Evolutionary conservation across 2,113 vertebrate species (phyloP).

Genomic region (Aspidoscelis tigris): DNA sequence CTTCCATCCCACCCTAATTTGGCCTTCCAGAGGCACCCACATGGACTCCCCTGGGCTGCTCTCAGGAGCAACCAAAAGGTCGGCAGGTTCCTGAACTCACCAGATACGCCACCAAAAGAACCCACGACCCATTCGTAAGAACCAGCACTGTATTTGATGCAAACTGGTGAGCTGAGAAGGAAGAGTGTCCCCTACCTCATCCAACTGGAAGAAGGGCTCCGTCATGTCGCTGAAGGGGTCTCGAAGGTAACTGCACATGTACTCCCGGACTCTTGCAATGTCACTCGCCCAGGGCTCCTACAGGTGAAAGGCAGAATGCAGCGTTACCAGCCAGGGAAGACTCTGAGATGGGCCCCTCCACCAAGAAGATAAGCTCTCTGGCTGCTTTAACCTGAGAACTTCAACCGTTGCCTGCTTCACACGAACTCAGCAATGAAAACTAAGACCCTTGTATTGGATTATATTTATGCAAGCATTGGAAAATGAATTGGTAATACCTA

Average conservation of each 20-base stretch:
- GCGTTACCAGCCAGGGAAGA: not conserved
- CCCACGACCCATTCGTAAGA: no score
- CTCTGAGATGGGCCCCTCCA: not conserved
- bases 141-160: not conserved
- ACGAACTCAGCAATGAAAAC: no score
- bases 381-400: not conserved
- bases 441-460: no score
- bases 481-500: no score
- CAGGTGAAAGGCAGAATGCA: accelerated
- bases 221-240: constrained; percentile 62
- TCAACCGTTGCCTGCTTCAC: no score
- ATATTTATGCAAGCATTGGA: no score
- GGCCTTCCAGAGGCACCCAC: no score
- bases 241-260: constrained; percentile 80
- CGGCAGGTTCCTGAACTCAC: no score
- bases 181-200: constrained; percentile 75
- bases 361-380: not conserved
- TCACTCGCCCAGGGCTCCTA: constrained; percentile 86
- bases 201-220: constrained; percentile 84
- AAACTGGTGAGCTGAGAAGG: not conserved
- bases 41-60: no score
- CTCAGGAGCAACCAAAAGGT: no score
- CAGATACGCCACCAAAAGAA: no score
- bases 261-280: constrained; percentile 79
- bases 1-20: no score